Percentiles rank a stretch among this genome's conserved stretches.
Conservation (phyloP, 2,797 vertebrate species). For the Poecile montanus region DNA sequence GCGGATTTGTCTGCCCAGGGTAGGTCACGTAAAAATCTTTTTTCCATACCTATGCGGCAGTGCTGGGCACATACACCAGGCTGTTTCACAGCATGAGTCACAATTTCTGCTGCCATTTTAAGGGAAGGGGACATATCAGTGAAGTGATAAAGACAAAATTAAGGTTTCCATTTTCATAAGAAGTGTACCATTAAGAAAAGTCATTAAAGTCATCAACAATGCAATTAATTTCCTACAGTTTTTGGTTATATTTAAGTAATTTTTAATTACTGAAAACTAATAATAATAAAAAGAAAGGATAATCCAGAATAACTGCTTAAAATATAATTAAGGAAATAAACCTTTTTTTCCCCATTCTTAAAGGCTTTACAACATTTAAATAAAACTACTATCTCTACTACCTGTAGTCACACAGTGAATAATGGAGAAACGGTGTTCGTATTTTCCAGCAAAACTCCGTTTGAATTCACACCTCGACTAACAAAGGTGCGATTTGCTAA, state of each 20-base stretch:
- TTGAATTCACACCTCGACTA: not conserved
- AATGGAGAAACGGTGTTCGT: not conserved
- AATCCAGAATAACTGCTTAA: not conserved
- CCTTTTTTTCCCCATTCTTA: not conserved
- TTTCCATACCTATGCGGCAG: constrained; percentile 54
- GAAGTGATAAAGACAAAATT: not conserved
- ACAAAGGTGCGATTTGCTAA: not conserved
- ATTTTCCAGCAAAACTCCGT: not conserved
- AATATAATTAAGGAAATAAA: not conserved
- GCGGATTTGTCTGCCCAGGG: constrained; percentile 22
- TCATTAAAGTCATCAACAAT: not conserved
- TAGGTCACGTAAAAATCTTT: constrained; percentile 55
- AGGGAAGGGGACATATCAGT: not conserved
- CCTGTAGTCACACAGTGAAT: not conserved
- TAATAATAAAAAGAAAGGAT: not conserved
- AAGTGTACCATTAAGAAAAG: not conserved
- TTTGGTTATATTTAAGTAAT: not conserved
- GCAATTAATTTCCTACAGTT: not conserved
- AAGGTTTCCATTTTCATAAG: not conserved
- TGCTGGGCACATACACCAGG: constrained; percentile 43
- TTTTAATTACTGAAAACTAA: not conserved
- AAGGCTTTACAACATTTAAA: not conserved
- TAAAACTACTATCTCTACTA: not conserved
- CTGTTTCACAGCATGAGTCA: constrained; percentile 53
- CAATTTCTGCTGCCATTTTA: constrained; percentile 66